Evolutionary conservation across 2,797 vertebrate genomes (phyloP), one percentile per base, ranked within the genome.

Genomic region (Cossypha niveicapilla): DNA sequence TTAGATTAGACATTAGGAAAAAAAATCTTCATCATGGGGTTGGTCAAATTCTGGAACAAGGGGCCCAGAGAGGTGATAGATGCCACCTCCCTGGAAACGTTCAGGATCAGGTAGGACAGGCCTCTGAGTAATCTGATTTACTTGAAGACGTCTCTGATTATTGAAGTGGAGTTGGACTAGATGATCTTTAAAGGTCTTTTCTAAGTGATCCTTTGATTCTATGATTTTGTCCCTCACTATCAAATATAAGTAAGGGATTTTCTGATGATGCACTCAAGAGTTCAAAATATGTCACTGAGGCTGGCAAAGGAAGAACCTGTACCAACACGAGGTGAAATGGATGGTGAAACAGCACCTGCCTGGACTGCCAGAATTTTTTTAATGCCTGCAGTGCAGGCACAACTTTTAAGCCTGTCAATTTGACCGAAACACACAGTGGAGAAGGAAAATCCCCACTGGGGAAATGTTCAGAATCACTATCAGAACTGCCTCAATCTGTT

Each of bases 271-370:
- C 18, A 15, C 6, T 44, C 3, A 10, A 11, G 28, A 65, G 25
- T 56, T 61, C 14, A 61, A 28, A 76, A 79, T 28, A 13, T 2
- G 5, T 18, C 32, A 6, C 34, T 44, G 45, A 61, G 18, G 4
- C 42, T 83, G 42, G 6, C 17, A 75, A 44, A 58, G 21, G 15
- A 82, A 25, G 23, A 47, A 28, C 15, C 47, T 9, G 2, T 9
- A 32, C 44, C 2, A 2, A 15, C 8, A 28, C 0, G 1, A 83
- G 28, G 11, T n/a, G 23, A 88, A 62, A 28, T 42, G 6, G 0
- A 2, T 7, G 5, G 9, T 3, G 4, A 57, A 80, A 58, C 9
- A 47, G 8, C 23, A 41, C 3, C 34, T 18, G 5, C 23, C 28
- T 41, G 44, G 18, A 12, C 57, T 45, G 18, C 4, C 18, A 58